Evolutionary conservation across 92 coral and sea anemone genomes (phyloP).

Genomic region (Anthopleura xanthogrammica): DNA sequence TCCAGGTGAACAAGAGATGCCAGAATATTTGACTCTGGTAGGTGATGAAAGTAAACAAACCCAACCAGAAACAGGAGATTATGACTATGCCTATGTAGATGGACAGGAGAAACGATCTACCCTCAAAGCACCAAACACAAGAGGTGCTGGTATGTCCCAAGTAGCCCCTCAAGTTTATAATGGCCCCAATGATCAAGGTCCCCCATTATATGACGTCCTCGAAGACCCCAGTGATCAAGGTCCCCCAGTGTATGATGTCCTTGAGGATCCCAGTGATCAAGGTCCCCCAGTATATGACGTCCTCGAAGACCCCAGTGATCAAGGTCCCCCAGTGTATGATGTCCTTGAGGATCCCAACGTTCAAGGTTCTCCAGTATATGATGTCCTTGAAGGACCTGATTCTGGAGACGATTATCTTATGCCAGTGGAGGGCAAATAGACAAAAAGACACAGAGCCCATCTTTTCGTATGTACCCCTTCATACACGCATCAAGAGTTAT

Average conservation of each 20-base stretch:
- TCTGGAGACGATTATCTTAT: conserved; percentile 16
- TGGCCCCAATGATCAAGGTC: neutral
- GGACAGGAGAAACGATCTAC: neutral
- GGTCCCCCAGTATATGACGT: neutral
- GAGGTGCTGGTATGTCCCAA: neutral
- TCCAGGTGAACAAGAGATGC: neutral
- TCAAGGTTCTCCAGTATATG: neutral
- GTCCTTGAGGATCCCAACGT: conserved; percentile 8
- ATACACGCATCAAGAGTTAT: too few relatives aligned
- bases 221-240: conserved; percentile 6
- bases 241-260: neutral
- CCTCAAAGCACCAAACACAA: neutral
- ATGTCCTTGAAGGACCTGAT: conserved; percentile 6
- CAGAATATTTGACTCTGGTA: conserved; percentile 17
- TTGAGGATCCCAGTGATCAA: conserved; percentile 10
- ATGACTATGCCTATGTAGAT: conserved; percentile 17
- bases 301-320: conserved; percentile 5
- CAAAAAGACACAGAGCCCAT: too few relatives aligned
- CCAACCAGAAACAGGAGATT: conserved; percentile 2
- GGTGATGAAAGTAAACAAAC: conserved; percentile 5
- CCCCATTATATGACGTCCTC: conserved; percentile 15
- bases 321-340: neutral
- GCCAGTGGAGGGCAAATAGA: neutral
- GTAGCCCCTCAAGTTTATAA: neutral
- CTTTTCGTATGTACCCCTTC: too few relatives aligned